Base-by-base conservation (phyloP, 2,797 vertebrate genomes). In the Sebastes minor region DNA sequence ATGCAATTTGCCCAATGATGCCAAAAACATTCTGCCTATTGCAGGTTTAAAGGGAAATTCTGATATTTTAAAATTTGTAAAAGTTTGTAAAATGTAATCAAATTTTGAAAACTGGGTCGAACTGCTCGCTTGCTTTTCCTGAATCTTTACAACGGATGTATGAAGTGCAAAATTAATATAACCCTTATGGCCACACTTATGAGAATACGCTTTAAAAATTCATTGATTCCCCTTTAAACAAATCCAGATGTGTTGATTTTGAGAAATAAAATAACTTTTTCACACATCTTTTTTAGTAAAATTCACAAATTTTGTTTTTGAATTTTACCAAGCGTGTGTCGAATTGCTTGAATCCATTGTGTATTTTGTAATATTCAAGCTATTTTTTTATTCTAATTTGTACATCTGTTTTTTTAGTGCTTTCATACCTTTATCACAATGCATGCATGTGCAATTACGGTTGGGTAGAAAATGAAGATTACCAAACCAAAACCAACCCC, bases 401-500 rank as follows among this genome's bases (percentile, higher is more conserved):
- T 11, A 20, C 22, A 38, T 55, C 7, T 38, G 49, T 5, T 2
- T 10, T 81, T 62, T 38, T 3, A 11, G 27, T 12, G 5, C 23
- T 55, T 68, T 20, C 14, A 30, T 42, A 25, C 11, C 22, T 35
- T 38, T 30, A 71, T 42, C 30, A 55, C 6, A 25, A 38, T 55
- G 12, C 38, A 65, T 52, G 20, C 8, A 60, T 56, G 23, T 55
- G 42, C 32, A 23, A 14, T 32, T 53, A 53, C 38, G 10, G 20
- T 16, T 3, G 1, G 5, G 23, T 64, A 23, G 33, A 63, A 73
- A 77, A 67, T 62, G 2, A 35, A 38, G 6, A 79, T 71, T 65
- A 56, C 32, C 25, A 74, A 76, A 71, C n/a, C 27, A 74, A 22
- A 83, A 67, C 30, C 18, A 70, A 63, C 6, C 14, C 28, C 46